Evolutionary conservation across 2,113 vertebrate genomes (phyloP).

Genomic region (Lagopus muta): DNA sequence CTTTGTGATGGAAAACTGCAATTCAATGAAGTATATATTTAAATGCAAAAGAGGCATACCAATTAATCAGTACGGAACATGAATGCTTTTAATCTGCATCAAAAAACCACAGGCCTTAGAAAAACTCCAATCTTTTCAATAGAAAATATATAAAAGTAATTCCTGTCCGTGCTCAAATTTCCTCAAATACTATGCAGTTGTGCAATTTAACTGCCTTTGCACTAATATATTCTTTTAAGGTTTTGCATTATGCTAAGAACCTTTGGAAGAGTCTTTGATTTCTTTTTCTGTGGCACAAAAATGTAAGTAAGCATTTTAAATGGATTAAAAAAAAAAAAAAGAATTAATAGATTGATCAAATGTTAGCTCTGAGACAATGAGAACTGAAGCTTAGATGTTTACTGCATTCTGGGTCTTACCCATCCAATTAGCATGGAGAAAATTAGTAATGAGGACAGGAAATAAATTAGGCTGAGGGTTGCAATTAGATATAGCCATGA

Average conservation of each 20-base stretch:
- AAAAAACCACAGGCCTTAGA: neutral
- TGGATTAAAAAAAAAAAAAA: neutral
- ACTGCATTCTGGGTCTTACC: neutral
- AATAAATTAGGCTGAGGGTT: neutral
- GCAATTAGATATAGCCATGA: neutral
- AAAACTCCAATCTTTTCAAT: slow-evolving; percentile 14
- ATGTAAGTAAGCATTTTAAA: neutral
- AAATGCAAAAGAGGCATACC: slow-evolving; percentile 70
- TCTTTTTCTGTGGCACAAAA: neutral
- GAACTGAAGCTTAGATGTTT: neutral
- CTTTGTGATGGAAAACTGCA: slow-evolving; percentile 53
- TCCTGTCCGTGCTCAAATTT: neutral
- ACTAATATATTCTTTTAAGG: slow-evolving; percentile 1
- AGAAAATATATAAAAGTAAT: slow-evolving; percentile 17
- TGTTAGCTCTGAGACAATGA: neutral
- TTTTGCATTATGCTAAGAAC: neutral
- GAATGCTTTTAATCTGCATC: slow-evolving; percentile 58
- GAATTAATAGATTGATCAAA: neutral
- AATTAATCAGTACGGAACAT: slow-evolving; percentile 57
- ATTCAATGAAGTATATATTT: slow-evolving; percentile 72
- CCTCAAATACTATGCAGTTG: slow-evolving; percentile 1
- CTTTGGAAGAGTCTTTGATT: neutral
- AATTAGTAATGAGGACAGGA: neutral
- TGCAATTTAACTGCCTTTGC: slow-evolving; percentile 16
- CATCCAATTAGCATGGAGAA: neutral